These are phyloP conservation scores for Tillus elongatus DNA, from an alignment of 2,888 invertebrate species.

Conservation along the genomic window DNA sequence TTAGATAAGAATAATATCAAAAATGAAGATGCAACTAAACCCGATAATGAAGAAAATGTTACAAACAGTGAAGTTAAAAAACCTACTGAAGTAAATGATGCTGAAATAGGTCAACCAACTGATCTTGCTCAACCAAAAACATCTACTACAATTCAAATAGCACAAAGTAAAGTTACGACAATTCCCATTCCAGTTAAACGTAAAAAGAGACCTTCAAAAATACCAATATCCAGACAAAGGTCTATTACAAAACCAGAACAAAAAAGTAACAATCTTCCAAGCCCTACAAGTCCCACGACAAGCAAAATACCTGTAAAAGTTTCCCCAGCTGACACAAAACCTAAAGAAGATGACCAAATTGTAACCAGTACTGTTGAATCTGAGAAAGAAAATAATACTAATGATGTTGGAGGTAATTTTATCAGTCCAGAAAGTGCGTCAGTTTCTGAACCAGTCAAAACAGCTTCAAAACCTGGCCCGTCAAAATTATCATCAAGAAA, in stretches of 20 bases:
- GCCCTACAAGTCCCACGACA: constrained; percentile 13
- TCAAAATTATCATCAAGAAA: constrained; percentile 11
- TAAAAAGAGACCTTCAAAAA: constrained; percentile 33
- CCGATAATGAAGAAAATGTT: constrained; percentile 10
- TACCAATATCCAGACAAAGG: constrained; percentile 35
- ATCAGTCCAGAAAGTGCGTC: too few relatives aligned
- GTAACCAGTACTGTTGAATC: too few relatives aligned
- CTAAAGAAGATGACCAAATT: neutral
- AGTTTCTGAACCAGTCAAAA: too few relatives aligned
- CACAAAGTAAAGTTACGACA: constrained; percentile 31
- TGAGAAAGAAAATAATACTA: too few relatives aligned
- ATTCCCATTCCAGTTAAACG: constrained; percentile 20
- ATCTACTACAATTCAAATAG: constrained; percentile 33
- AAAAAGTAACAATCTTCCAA: constrained; percentile 27
- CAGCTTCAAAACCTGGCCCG: constrained; percentile 12
- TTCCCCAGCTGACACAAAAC: neutral
- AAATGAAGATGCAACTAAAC: too few relatives aligned
- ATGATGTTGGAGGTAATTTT: too few relatives aligned
- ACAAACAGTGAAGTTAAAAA: constrained; percentile 3
- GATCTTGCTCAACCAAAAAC: constrained; percentile 21
- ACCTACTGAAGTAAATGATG: neutral
- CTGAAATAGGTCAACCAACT: neutral
- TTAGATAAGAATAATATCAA: too few relatives aligned
- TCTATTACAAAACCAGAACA: constrained; percentile 29
- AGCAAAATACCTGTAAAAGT: constrained; percentile 35